Evolutionary conservation across 2,888 invertebrate species (phyloP).

Genomic region (Drosophila setosimentum): DNA sequence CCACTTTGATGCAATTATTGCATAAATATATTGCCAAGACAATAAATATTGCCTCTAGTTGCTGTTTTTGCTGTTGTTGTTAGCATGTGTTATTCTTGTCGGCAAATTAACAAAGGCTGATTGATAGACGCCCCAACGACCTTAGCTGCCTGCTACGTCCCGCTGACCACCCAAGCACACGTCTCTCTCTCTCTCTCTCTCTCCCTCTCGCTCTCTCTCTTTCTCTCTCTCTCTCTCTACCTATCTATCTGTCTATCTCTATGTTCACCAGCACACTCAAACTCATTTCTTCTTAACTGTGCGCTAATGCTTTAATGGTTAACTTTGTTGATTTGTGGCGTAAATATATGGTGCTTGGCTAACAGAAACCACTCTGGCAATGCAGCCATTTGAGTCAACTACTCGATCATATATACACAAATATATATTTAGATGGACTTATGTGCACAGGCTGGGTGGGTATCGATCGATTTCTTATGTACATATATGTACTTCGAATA

Average conservation of each 20-base stretch:
- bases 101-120: slow-evolving; percentile 70
- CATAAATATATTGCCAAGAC: slow-evolving; percentile 76
- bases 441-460: not conserved
- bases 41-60: slow-evolving; percentile 64
- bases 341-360: slow-evolving; percentile 17
- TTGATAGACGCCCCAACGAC: slow-evolving; percentile 51
- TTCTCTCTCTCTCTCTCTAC: not conserved
- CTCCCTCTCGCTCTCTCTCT: not conserved
- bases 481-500: not conserved
- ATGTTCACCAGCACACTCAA: not conserved
- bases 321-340: slow-evolving; percentile 22
- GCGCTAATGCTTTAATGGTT: slow-evolving; percentile 33
- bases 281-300: slow-evolving; percentile 18
- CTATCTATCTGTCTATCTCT: not conserved
- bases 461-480: not conserved
- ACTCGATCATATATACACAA: not conserved
- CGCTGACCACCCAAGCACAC: slow-evolving; percentile 25
- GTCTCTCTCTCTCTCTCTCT: not conserved
- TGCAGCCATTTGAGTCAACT: slow-evolving; percentile 4
- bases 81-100: slow-evolving; percentile 46
- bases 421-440: not conserved
- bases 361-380: slow-evolving; percentile 21
- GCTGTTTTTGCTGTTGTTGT: slow-evolving; percentile 25
- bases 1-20: slow-evolving; percentile 78
- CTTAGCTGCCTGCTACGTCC: slow-evolving; percentile 34